Evolutionary conservation across 2,888 invertebrate species (phyloP), one percentile per base, ranked within the genome.

Genomic region (Cephalotes varians): DNA sequence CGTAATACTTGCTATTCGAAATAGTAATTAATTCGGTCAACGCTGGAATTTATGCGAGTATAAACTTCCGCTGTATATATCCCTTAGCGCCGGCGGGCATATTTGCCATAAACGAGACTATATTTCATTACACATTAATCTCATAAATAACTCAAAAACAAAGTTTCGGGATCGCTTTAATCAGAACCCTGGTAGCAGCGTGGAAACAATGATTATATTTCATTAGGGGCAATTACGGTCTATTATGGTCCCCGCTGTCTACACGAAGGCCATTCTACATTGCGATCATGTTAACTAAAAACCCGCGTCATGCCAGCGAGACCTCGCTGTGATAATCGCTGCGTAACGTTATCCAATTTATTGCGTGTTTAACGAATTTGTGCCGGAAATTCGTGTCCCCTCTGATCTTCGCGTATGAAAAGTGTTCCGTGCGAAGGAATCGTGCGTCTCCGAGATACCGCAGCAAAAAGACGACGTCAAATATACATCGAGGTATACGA

Each of bases 161-260:
- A 79, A 79, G 77, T 79, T 79, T 69, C 69, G 28, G 77, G 34
- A 79, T 69, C 56, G 56, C 69, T 79, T 79, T 69, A 79, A 79
- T 79, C 25, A 25, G 77, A 56, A 69, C 56, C 44, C 56, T 31
- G 56, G 54, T 69, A 56, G 54, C 77, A 31, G 56, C 69, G 77
- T 69, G 69, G 77, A 79, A 79, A 79, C 77, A 79, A 79, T 79
- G 77, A 79, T 79, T 79, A 79, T 79, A 79, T 79, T 79, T 79
- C 77, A 79, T 79, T 69, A 79, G 56, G 18, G 56, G 56, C 56
- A 79, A 79, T 79, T 79, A 79, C 44, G 69, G 77, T 56, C 34
- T 58, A 69, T 79, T 79, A 79, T 31, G 21, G 44, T 5, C 56
- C 15, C 18, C 77, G 31, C 54, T 54, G 44, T 44, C 77, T 67